Evolutionary conservation across 2,797 vertebrate genomes (phyloP).

Genomic region (Leptoclinus maculatus): DNA sequence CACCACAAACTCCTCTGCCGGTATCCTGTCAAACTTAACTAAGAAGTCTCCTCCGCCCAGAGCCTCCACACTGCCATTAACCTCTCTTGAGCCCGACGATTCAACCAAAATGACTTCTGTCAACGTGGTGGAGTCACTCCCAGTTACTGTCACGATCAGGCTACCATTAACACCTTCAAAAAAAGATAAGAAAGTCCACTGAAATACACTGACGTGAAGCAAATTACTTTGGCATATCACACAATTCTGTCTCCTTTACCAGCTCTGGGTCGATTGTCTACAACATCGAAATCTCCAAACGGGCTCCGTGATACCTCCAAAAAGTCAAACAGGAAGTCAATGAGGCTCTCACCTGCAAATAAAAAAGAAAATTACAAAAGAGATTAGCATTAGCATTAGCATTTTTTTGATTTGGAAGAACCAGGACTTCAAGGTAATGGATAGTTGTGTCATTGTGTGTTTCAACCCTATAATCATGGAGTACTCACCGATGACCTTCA

Average conservation of each 20-base stretch:
- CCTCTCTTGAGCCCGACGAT: neutral
- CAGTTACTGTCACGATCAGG: conserved; percentile 50
- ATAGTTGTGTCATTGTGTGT: neutral
- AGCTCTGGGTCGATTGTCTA: conserved; percentile 44
- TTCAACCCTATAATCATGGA: neutral
- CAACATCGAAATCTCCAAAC: neutral
- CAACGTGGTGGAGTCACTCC: conserved; percentile 25
- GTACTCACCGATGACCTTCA: conserved; percentile 65
- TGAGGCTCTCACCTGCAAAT: conserved; percentile 53
- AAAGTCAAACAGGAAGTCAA: conserved; percentile 58
- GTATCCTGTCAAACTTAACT: conserved; percentile 40
- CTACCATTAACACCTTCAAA: conserved; percentile 48
- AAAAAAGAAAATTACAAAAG: neutral
- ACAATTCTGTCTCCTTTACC: conserved; percentile 32
- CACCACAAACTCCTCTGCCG: conserved; percentile 45
- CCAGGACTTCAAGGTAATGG: neutral
- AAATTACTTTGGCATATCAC: neutral
- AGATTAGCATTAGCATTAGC: neutral
- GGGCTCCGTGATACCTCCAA: conserved; percentile 19
- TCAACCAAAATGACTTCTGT: conserved; percentile 55
- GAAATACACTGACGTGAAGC: neutral
- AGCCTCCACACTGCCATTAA: conserved; percentile 15
- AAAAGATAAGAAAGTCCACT: neutral
- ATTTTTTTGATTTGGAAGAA: neutral
- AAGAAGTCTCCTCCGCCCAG: conserved; percentile 35